Percentiles rank a stretch among this genome's conserved stretches.
These are phyloP conservation scores for Drosophila pseudoobscura DNA, from an alignment of 1,140 invertebrate species.

Conservation along the genomic window DNA sequence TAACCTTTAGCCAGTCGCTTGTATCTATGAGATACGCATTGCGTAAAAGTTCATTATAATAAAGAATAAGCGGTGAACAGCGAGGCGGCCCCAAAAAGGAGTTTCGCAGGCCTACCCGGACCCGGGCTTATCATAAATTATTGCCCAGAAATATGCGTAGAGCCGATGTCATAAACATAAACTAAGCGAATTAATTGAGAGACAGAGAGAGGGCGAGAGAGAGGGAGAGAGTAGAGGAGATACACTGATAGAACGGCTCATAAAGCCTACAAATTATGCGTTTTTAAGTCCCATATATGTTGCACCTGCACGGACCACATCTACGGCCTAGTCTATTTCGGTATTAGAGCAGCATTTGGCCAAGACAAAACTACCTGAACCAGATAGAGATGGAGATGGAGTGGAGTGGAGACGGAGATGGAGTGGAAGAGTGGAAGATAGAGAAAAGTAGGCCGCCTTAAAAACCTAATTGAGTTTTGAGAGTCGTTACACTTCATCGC, in stretches of 20 bases:
- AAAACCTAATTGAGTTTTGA: constrained; percentile 76
- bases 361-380: constrained; percentile 43
- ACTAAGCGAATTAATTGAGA: constrained; percentile 80
- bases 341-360: constrained; percentile 69
- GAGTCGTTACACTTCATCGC: constrained; percentile 79
- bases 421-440: not conserved
- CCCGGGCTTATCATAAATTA: constrained; percentile 67
- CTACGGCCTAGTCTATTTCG: constrained; percentile 1
- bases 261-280: constrained; percentile 75
- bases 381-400: constrained; percentile 1
- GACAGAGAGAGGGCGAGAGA: constrained; percentile 18
- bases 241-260: constrained; percentile 50
- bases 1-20: constrained; percentile 29
- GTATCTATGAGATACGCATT: constrained; percentile 75
- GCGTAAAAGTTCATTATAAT: constrained; percentile 77
- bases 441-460: constrained; percentile 4
- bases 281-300: constrained; percentile 59
- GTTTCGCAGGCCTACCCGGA: constrained; percentile 29
- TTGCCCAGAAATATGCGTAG: constrained; percentile 67
- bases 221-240: constrained; percentile 1
- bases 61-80: constrained; percentile 42
- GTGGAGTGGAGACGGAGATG: no score
- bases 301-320: constrained; percentile 61
- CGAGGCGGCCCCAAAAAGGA: constrained; percentile 19
- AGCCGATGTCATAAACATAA: constrained; percentile 70